phyloP scores from a whole-genome alignment of 2,888 invertebrate genomes.

The Mimas tiliae region DNA sequence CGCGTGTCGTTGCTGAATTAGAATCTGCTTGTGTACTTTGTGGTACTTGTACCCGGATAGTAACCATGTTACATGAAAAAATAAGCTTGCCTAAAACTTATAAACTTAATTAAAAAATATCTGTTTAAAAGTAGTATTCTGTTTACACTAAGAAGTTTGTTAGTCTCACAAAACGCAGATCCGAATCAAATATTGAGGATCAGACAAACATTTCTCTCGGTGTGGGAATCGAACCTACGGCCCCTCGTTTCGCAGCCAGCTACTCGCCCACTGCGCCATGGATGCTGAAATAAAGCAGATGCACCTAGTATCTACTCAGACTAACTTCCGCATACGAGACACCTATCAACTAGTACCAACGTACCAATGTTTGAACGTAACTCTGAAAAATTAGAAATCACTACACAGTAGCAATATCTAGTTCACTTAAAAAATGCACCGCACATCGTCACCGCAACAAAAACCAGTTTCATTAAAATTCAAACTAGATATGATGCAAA shows the following conservation, averaged over 20 bases:
- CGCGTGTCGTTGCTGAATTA: conserved; percentile 26
- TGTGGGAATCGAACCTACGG: no score
- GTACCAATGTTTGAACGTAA: not conserved
- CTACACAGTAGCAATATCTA: conserved; percentile 6
- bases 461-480: conserved; percentile 35
- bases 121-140: no score
- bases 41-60: not conserved
- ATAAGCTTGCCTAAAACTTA: no score
- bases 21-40: conserved; percentile 17
- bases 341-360: not conserved
- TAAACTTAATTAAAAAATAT: no score
- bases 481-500: conserved; percentile 39
- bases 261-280: no score
- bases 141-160: no score
- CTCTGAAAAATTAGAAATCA: not conserved
- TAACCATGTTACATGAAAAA: not conserved
- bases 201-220: no score
- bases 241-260: no score
- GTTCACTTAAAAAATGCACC: conserved; percentile 24
- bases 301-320: no score
- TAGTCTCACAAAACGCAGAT: no score
- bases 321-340: not conserved
- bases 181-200: no score
- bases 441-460: conserved; percentile 32
- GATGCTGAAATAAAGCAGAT: no score